These are phyloP conservation scores for Tympanuchus pallidicinctus DNA, from an alignment of 2,113 vertebrate genomes.

Conservation along the genomic window DNA sequence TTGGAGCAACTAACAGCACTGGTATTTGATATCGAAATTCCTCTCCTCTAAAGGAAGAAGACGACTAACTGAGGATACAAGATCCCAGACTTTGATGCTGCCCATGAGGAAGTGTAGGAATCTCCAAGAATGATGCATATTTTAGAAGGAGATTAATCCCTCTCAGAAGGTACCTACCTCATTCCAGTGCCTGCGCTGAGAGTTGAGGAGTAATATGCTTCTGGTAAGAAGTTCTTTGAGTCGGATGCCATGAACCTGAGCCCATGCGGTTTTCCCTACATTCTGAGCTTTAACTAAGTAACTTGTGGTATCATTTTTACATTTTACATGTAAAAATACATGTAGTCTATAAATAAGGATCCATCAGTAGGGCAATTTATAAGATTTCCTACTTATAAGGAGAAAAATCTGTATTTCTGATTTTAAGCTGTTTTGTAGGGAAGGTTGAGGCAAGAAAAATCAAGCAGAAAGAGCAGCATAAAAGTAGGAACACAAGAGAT, in stretches of 20 bases:
- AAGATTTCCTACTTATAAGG: neutral
- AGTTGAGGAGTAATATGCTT: neutral
- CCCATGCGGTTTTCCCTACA: neutral
- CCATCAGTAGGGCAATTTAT: neutral
- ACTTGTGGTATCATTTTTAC: neutral
- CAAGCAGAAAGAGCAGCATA: neutral
- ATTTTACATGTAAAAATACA: neutral
- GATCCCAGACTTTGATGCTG: neutral
- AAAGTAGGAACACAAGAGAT: neutral
- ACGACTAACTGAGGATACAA: neutral
- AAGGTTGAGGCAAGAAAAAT: constrained; percentile 1
- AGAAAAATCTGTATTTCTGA: neutral
- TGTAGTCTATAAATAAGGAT: neutral
- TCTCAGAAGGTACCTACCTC: neutral
- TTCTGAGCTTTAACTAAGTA: neutral
- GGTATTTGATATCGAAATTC: neutral
- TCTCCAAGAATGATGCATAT: neutral
- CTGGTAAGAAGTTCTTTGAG: neutral
- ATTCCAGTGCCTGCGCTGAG: neutral
- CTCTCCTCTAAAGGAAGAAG: neutral
- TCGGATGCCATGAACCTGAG: neutral
- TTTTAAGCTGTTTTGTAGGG: neutral
- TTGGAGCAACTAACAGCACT: neutral
- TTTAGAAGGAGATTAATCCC: neutral
- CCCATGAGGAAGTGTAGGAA: neutral